Evolutionary conservation across 2,888 invertebrate genomes (phyloP).

Genomic region (Nasonia oneida): DNA sequence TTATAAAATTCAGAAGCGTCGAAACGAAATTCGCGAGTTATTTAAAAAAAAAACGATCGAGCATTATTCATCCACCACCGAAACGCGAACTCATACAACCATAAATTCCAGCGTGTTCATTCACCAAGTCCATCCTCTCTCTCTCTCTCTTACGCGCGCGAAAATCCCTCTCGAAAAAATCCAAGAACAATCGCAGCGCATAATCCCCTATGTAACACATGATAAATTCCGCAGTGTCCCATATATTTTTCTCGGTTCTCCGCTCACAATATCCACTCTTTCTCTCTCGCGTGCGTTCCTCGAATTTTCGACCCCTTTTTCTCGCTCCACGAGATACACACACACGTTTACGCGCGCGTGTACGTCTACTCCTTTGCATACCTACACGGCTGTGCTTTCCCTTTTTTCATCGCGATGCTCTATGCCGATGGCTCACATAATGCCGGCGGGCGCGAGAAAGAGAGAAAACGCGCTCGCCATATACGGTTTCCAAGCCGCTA

Average conservation of each 20-base stretch:
- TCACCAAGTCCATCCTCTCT: too few species aligned
- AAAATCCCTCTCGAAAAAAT: not conserved
- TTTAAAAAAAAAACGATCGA: too few species aligned
- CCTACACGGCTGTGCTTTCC: constrained; percentile 22
- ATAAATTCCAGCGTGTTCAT: too few species aligned
- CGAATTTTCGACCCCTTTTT: constrained; percentile 53
- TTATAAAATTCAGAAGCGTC: too few species aligned
- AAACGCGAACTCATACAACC: too few species aligned
- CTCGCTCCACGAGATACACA: not conserved
- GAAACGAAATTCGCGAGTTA: too few species aligned
- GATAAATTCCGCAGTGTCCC: not conserved
- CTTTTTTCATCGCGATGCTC: constrained; percentile 28
- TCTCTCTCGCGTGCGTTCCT: constrained; percentile 19
- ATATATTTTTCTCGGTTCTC: not conserved
- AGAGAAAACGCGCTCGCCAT: not conserved
- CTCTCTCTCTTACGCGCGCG: too few species aligned
- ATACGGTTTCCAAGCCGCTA: constrained; percentile 2
- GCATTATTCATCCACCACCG: too few species aligned
- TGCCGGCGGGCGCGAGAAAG: not conserved
- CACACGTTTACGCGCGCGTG: not conserved
- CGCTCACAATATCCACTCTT: not conserved
- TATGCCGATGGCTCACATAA: constrained; percentile 10
- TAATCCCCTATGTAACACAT: not conserved
- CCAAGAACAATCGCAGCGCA: not conserved
- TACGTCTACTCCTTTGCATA: constrained; percentile 20